Conservation (phyloP, 1,140 invertebrate genomes). For the Luehdorfia chinensis region DNA sequence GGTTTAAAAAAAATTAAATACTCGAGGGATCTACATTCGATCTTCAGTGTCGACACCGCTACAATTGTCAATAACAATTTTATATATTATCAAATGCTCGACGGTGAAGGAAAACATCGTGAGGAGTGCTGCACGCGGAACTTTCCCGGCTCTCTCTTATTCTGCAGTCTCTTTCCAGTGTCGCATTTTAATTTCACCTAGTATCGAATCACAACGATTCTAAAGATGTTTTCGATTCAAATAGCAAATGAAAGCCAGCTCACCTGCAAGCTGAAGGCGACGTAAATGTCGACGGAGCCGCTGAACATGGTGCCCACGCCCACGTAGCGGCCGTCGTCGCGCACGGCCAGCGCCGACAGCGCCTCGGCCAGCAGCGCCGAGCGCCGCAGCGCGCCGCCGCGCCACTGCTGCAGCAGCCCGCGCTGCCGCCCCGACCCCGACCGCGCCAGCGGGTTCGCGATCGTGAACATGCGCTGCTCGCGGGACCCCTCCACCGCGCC, state of each 20-base stretch:
- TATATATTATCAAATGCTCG: too few relatives aligned
- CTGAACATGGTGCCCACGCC: conserved; percentile 95
- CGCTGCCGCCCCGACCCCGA: conserved; percentile 83
- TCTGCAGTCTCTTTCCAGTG: too few relatives aligned
- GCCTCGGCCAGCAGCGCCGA: conserved; percentile 83
- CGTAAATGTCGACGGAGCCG: conserved; percentile 93
- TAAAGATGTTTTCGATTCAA: too few relatives aligned
- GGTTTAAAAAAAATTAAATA: too few relatives aligned
- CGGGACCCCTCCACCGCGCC: conserved; percentile 82
- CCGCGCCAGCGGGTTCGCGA: conserved; percentile 86
- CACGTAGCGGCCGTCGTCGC: conserved; percentile 93
- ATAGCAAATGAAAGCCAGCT: conserved; percentile 25
- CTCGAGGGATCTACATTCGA: too few relatives aligned
- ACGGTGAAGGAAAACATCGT: too few relatives aligned
- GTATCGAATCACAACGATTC: too few relatives aligned
- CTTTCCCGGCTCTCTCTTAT: too few relatives aligned
- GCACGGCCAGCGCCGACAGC: conserved; percentile 90
- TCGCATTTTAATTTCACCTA: too few relatives aligned
- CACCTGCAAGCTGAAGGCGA: conserved; percentile 95
- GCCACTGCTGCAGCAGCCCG: conserved; percentile 87
- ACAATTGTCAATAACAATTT: too few relatives aligned
- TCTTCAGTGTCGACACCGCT: too few relatives aligned
- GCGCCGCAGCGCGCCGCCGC: conserved; percentile 72
- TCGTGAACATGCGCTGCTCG: conserved; percentile 88
- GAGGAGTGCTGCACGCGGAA: too few relatives aligned